These are phyloP conservation scores for Argopecten irradians DNA, from an alignment of 1,140 invertebrate species.

Conservation along the genomic window DNA sequence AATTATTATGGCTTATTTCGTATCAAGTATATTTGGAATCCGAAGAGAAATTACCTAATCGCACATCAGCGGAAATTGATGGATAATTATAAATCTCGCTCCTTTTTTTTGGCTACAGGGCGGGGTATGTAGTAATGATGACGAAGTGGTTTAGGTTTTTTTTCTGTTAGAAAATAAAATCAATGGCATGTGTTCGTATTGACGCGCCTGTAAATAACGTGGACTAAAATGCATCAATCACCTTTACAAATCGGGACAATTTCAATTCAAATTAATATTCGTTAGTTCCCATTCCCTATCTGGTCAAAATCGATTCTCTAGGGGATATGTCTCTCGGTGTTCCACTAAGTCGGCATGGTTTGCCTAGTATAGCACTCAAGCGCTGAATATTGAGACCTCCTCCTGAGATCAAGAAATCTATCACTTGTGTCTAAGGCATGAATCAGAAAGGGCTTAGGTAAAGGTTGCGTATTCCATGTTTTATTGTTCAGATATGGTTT, in stretches of 20 bases:
- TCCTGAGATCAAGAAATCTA: not conserved
- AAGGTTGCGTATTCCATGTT: not conserved
- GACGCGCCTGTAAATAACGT: not conserved
- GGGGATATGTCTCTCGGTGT: not conserved
- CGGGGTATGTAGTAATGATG: not conserved
- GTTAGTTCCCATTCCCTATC: slow-evolving; percentile 9
- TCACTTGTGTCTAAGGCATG: not conserved
- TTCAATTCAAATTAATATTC: slow-evolving; percentile 1
- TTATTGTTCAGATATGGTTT: not conserved
- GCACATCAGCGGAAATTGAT: not conserved
- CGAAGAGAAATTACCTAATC: not conserved
- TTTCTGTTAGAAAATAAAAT: not conserved
- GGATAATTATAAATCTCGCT: not conserved
- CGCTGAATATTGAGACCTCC: not conserved
- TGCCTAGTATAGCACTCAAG: not conserved
- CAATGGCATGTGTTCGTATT: not conserved
- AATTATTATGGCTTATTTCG: too few relatives aligned
- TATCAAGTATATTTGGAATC: not conserved
- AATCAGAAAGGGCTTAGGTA: too few relatives aligned
- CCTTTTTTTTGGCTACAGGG: not conserved
- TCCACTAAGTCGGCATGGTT: not conserved
- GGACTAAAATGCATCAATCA: not conserved
- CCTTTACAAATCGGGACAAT: not conserved
- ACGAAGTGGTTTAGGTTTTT: not conserved
- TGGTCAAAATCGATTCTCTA: not conserved